Evolutionary conservation across 2,888 invertebrate genomes (phyloP).

Genomic region (Amblyteles armatorius): DNA sequence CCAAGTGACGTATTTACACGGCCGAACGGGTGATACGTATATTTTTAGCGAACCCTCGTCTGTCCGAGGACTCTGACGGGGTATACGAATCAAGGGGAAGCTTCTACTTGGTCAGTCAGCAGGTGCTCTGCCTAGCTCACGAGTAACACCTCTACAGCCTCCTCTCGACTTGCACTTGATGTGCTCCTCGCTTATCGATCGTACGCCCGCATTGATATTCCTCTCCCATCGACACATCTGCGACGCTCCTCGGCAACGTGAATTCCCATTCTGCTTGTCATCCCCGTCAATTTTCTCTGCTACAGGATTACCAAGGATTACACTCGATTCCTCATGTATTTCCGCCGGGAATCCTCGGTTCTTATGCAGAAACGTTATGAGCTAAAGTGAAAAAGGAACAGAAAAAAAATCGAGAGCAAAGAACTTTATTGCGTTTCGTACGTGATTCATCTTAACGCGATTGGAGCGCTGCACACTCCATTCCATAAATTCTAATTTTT

Average conservation of each 20-base stretch:
- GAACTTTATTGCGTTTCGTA: too few relatives aligned
- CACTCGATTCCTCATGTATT: not conserved
- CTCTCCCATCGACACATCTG: not conserved
- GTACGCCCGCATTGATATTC: not conserved
- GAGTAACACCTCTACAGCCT: not conserved
- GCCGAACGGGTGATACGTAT: conserved; percentile 71
- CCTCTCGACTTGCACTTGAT: not conserved
- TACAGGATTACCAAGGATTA: not conserved
- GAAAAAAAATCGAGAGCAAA: too few relatives aligned
- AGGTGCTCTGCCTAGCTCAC: conserved; percentile 4
- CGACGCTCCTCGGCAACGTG: not conserved
- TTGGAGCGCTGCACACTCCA: too few relatives aligned
- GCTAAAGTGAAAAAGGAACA: too few relatives aligned
- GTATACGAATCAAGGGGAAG: conserved; percentile 35
- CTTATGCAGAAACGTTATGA: not conserved
- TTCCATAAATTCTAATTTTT: too few relatives aligned
- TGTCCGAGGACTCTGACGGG: conserved; percentile 26
- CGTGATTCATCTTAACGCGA: too few relatives aligned
- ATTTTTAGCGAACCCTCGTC: conserved; percentile 72
- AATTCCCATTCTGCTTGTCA: not conserved
- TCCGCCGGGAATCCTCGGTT: not conserved
- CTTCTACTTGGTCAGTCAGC: conserved; percentile 13
- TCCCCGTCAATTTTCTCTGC: not conserved
- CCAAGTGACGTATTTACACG: conserved; percentile 73
- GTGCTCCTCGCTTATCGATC: conserved; percentile 34